Evolutionary conservation across 1,140 invertebrate species (phyloP), one percentile per base, ranked within the genome.

Genomic region (Magallana ariakensis): DNA sequence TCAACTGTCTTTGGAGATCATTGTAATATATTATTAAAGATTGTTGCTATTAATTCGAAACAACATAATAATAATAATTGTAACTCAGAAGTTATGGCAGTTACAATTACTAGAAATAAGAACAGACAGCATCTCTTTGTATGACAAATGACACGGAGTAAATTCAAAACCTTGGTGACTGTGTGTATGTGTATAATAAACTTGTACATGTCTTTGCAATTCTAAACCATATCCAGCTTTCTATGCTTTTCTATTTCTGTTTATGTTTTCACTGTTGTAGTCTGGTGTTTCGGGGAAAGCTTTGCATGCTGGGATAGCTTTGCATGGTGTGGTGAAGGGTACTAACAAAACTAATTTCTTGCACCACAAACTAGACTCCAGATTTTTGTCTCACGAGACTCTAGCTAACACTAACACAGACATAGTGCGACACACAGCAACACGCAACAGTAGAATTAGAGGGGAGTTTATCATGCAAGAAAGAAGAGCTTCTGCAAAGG

Each of bases 261-360:
- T 13, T 26, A 11, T 70, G 62, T 70, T 70, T 70, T 70, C 26
- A 19, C 62, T 75, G 66, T 75, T 75, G 66, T 75, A 75, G 66
- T 75, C 66, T 75, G 66, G 66, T 33, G 26, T 75, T 75, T 75
- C 66, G 22, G 66, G 66, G 22, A 75, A 33, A 26, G 26, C 26
- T 75, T 75, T 75, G 66, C 66, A 75, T 75, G 58, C 16, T 62
- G 58, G 58, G 58, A 62, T 62, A 16, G 58, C 58, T 16, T n/a
- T 62, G 58, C 58, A 62, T 62, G 66, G 22, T 26, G 13, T 75
- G 66, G 66, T 75, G 66, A 75, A 75, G 66, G 66, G 19, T 75
- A 75, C 22, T 75, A 75, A 75, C 66, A 75, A 75, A 75, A 75
- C 66, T 75, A 46, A 75, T 75, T 75, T 75, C 66, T 75, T 26